phyloP scores from a whole-genome alignment of 2,888 invertebrate genomes.

The Girardia tigrina region DNA sequence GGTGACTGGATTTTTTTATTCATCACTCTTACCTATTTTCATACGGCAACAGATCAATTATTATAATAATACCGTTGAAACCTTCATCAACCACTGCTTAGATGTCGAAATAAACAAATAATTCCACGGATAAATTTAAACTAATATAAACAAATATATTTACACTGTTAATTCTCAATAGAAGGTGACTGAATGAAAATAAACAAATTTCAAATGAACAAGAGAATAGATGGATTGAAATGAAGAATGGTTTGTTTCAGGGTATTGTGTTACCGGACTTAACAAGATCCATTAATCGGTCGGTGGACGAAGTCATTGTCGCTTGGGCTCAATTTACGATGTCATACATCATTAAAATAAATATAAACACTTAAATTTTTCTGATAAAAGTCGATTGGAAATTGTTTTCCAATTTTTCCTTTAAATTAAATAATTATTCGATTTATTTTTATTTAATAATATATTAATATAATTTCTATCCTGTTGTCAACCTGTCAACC shows the following conservation, averaged over 20 bases:
- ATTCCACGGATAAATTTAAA: not conserved
- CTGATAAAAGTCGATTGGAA: too few species aligned
- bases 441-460: too few species aligned
- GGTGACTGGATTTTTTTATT: not conserved
- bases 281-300: not conserved
- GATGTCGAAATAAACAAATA: not conserved
- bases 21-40: too few species aligned
- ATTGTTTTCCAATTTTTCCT: too few species aligned
- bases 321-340: not conserved
- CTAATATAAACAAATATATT: not conserved
- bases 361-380: not conserved
- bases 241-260: not conserved
- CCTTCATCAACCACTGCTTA: not conserved
- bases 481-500: too few species aligned
- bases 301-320: not conserved
- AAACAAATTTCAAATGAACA: too few species aligned
- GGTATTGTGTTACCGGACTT: not conserved
- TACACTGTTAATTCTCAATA: slow-evolving; percentile 13
- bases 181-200: not conserved
- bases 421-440: too few species aligned
- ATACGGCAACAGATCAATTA: not conserved
- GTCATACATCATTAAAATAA: not conserved
- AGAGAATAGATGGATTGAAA: not conserved
- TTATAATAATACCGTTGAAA: not conserved
- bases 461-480: too few species aligned